These are phyloP conservation scores for Polypedilum pembai DNA, from an alignment of 1,140 invertebrate species.

Conservation along the genomic window DNA sequence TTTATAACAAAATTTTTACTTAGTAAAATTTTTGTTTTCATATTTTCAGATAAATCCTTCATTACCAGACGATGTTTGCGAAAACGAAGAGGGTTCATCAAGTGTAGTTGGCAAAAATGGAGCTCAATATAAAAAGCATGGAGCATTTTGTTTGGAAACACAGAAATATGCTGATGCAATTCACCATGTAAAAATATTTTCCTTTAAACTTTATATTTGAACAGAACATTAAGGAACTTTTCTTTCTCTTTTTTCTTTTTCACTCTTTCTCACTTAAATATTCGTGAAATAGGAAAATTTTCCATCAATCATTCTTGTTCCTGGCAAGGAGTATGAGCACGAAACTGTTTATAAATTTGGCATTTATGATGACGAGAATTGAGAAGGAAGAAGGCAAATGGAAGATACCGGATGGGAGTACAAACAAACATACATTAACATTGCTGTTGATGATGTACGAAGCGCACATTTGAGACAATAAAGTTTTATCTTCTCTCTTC, in stretches of 20 bases:
- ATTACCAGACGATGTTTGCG: background rate
- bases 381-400: slow-evolving; percentile 30
- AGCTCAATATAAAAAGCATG: slow-evolving; percentile 58
- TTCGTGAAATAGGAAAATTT: slow-evolving; percentile 56
- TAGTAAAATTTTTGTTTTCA: background rate
- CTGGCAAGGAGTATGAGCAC: slow-evolving; percentile 59
- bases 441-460: background rate
- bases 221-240: background rate
- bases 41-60: background rate
- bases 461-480: background rate
- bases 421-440: background rate
- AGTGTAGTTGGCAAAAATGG: slow-evolving; percentile 58
- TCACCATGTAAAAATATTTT: slow-evolving; percentile 55
- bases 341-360: slow-evolving; percentile 54
- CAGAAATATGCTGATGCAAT: slow-evolving; percentile 81
- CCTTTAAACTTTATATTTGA: too few species aligned
- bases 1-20: background rate
- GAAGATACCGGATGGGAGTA: background rate
- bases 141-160: slow-evolving; percentile 72
- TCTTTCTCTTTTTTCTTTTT: slow-evolving; percentile 33
- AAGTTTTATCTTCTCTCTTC: background rate
- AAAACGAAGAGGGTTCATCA: slow-evolving; percentile 31
- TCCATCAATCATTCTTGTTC: slow-evolving; percentile 57
- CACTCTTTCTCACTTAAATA: slow-evolving; percentile 38
- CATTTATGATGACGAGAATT: slow-evolving; percentile 31